phyloP scores from a whole-genome alignment of 1,140 invertebrate species.

The Chionoecetes opilio region DNA sequence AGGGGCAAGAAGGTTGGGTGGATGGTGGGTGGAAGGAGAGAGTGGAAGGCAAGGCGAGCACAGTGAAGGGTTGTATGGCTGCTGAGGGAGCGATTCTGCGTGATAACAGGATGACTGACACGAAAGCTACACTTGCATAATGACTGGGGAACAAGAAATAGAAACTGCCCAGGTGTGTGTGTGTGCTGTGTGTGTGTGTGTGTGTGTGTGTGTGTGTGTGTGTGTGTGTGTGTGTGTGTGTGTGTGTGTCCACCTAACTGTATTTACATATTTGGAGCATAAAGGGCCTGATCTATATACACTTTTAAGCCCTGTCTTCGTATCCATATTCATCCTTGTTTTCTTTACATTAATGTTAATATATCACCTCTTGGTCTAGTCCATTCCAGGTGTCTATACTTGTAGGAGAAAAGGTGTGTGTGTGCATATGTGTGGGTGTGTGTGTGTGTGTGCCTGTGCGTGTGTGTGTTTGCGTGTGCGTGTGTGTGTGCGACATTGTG shows the following conservation, averaged over 20 bases:
- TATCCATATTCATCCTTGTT: too few species aligned
- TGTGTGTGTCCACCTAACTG: too few species aligned
- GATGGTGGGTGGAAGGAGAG: too few species aligned
- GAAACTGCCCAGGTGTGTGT: background rate
- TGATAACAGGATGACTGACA: background rate
- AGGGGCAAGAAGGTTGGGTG: background rate
- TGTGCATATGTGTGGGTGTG: background rate
- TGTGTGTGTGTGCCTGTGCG: background rate
- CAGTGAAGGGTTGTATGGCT: background rate
- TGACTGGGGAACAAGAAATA: background rate
- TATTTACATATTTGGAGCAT: background rate
- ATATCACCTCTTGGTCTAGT: too few species aligned
- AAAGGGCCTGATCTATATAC: too few species aligned
- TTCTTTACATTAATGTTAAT: too few species aligned
- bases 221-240: background rate
- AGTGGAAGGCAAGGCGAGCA: background rate
- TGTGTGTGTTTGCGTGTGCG: background rate
- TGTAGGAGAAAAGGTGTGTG: too few species aligned
- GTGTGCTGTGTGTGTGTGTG: slow-evolving; percentile 38
- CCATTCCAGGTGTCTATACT: too few species aligned
- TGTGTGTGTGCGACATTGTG: background rate
- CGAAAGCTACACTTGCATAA: background rate
- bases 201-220: slow-evolving; percentile 51
- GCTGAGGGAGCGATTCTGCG: background rate
- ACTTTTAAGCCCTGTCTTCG: too few species aligned